Base-by-base conservation (phyloP, 2,113 vertebrate genomes). In the Caranx melampygus region DNA sequence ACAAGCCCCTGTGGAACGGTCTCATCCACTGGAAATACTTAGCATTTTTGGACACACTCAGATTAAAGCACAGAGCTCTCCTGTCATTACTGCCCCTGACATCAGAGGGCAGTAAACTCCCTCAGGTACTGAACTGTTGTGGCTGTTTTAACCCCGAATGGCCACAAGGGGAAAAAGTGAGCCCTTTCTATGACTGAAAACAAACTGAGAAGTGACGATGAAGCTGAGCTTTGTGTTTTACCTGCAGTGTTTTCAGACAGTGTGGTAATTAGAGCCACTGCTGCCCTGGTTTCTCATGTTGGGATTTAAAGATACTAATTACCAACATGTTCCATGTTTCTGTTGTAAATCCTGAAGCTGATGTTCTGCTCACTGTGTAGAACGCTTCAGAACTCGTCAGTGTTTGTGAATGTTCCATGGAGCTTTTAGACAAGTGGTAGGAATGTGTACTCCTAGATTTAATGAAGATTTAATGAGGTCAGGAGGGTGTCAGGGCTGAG, bases 331-430 rank as follows among this genome's bases (percentile, higher is more conserved):
- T 37, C 37, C 37, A 37, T 37, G 37, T 37, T 37, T 37, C 6
- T 37, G 37, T 37, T 52, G 37, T 54, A 54, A 60, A 20, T 40
- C 16, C 37, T 59, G 16, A 37, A 49, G 47, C 35, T 61, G 47
- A 37, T 57, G 21, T 13, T 34, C 21, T 63, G 33, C n/a, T 31
- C 40, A 40, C 52, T 55, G 26, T 45, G 26, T 71, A 34, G 21
- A 76, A 75, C 45, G 26, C 26, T 3, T 67, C 13, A 57, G 58
- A 74, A 14, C 9, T 71, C 21, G 51, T 54, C 37, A 15, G 14
- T 68, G 73, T 81, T 16, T 54, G 40, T 54, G 40, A 90, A 69
- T 81, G 84, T 83, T 80, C 21, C 64, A 57, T 40, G 51, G 20
- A 67, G 51, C 13, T 79, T 66, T 62, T 52, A 40, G 65, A n/a